Conservation (phyloP, 2,113 vertebrate genomes). For the Macquaria ambigua region DNA sequence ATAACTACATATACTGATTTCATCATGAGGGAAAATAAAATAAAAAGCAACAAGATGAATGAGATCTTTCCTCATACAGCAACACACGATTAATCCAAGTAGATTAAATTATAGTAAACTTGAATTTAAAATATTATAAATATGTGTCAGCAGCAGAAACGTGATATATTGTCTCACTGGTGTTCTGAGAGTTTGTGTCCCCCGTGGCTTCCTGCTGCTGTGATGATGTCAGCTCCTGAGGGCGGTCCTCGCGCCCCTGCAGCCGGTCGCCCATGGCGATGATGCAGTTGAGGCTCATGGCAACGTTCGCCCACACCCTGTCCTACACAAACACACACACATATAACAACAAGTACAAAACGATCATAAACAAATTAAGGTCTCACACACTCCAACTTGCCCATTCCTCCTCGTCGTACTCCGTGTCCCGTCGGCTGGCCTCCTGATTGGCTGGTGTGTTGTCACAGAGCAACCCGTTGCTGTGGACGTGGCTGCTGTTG, state of each 20-base stretch:
- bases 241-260: slow-evolving; percentile 77
- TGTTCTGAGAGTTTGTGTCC: slow-evolving; percentile 60
- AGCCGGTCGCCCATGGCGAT: slow-evolving; percentile 90
- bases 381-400: slow-evolving; percentile 78
- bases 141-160: neutral
- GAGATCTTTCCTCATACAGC: too few species aligned
- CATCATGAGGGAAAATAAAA: too few species aligned
- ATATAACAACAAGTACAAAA: neutral
- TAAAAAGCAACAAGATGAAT: too few species aligned
- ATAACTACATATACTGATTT: too few species aligned
- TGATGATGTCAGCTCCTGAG: slow-evolving; percentile 4
- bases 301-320: slow-evolving; percentile 89
- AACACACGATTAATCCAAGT: neutral
- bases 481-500: slow-evolving; percentile 80
- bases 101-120: too few species aligned
- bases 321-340: slow-evolving; percentile 68
- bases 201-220: slow-evolving; percentile 58
- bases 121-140: neutral
- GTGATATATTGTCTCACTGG: slow-evolving; percentile 18
- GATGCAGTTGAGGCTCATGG: slow-evolving; percentile 91
- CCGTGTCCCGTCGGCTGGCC: slow-evolving; percentile 80
- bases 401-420: slow-evolving; percentile 93
- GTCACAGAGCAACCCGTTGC: slow-evolving; percentile 59
- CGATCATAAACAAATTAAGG: fast-evolving
- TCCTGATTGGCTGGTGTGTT: slow-evolving; percentile 63